phyloP scores from a whole-genome alignment of 1,140 invertebrate genomes.

The Drosophila repletoides region DNA sequence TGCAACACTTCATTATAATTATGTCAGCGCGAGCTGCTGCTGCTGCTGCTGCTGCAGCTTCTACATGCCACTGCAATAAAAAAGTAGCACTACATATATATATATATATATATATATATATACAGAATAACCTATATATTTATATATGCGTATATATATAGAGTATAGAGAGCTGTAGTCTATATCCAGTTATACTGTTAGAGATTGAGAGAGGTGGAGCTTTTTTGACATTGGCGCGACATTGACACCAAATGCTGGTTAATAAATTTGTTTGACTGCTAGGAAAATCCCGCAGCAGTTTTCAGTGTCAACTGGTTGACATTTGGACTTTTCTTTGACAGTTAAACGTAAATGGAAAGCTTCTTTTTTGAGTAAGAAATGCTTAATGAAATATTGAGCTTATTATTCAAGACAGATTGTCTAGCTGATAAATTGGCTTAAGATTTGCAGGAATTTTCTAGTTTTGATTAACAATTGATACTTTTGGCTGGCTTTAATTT shows the following conservation, averaged over 20 bases:
- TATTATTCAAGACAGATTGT: background rate
- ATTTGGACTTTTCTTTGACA: constrained; percentile 18
- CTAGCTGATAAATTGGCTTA: background rate
- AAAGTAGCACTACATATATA: constrained; percentile 15
- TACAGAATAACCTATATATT: constrained; percentile 5
- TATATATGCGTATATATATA: constrained; percentile 1
- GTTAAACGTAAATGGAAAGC: constrained; percentile 7
- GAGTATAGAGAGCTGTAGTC: background rate
- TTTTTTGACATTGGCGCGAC: constrained; percentile 74
- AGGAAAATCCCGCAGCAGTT: constrained; percentile 24
- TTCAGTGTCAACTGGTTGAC: constrained; percentile 48
- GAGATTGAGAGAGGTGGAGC: constrained; percentile 21
- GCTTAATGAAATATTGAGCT: background rate
- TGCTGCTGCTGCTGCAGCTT: constrained; percentile 20
- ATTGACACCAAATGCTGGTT: constrained; percentile 73
- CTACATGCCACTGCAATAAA: constrained; percentile 32
- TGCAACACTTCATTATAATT: constrained; percentile 77
- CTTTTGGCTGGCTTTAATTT: too few relatives aligned
- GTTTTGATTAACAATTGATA: too few relatives aligned
- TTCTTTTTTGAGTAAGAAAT: background rate
- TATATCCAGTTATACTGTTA: constrained; percentile 8
- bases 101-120: constrained; percentile 10
- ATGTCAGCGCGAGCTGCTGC: constrained; percentile 57
- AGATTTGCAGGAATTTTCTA: background rate
- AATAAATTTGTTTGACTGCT: constrained; percentile 55